These are phyloP conservation scores for Calephelis perditalis DNA, from an alignment of 2,888 invertebrate species.

Conservation along the genomic window DNA sequence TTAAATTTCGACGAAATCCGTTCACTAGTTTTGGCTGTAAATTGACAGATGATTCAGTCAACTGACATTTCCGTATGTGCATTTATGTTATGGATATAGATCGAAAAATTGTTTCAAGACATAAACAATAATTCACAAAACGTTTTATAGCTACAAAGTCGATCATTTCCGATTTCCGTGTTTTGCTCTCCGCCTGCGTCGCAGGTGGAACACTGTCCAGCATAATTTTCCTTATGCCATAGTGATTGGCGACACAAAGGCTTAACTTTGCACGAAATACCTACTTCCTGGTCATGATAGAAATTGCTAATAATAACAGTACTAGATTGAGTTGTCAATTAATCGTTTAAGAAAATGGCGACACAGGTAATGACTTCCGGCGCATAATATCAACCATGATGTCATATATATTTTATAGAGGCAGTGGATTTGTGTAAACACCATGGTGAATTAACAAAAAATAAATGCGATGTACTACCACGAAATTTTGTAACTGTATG, in stretches of 20 bases:
- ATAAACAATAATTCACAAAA: background rate
- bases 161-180: background rate
- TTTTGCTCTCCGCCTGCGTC: background rate
- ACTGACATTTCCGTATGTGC: no score
- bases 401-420: background rate
- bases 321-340: background rate
- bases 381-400: background rate
- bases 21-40: no score
- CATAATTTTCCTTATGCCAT: conserved; percentile 3
- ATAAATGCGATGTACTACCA: no score
- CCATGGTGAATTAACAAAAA: no score
- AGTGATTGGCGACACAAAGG: conserved; percentile 6
- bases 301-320: conserved; percentile 3
- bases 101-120: no score
- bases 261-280: conserved; percentile 7
- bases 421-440: no score
- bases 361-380: background rate
- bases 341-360: conserved; percentile 2
- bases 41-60: no score
- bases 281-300: conserved; percentile 10
- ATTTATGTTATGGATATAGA: no score
- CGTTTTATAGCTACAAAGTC: background rate
- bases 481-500: no score
- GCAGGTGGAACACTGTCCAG: background rate
- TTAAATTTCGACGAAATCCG: no score